Conservation (phyloP, 92 coral and sea anemone genomes). For the Pocillopora grandis region DNA sequence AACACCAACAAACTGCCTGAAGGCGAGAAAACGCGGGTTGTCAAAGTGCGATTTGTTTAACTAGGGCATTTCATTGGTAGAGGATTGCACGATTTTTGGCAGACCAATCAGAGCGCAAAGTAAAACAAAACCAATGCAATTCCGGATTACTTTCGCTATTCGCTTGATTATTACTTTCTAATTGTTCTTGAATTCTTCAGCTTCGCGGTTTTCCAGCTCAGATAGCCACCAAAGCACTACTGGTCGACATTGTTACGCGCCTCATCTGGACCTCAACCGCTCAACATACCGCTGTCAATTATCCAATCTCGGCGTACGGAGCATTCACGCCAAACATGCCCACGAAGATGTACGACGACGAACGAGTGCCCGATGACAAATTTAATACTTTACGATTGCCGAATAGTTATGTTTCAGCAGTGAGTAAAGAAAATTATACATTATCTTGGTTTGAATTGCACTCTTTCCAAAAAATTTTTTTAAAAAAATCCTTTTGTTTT, state of each 20-base stretch:
- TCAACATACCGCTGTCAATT: conserved; percentile 94
- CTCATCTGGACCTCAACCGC: conserved; percentile 89
- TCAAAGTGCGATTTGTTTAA: too few relatives aligned
- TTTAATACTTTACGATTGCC: conserved; percentile 76
- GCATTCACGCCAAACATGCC: conserved; percentile 98
- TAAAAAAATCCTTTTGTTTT: background rate
- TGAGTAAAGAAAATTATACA: conserved; percentile 41
- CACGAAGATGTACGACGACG: conserved; percentile 90
- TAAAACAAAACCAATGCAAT: too few relatives aligned
- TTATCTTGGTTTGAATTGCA: too few relatives aligned
- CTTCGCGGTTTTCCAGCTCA: conserved; percentile 84
- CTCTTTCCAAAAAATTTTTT: background rate
- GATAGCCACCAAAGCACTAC: conserved; percentile 33
- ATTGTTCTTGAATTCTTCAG: conserved; percentile 35
- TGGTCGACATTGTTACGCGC: conserved; percentile 70
- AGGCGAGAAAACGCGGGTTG: too few relatives aligned
- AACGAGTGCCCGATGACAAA: conserved; percentile 63
- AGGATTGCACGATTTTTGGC: too few relatives aligned
- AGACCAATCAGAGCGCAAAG: too few relatives aligned
- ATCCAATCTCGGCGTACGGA: conserved; percentile 92
- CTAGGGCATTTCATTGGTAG: too few relatives aligned
- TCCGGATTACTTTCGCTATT: background rate
- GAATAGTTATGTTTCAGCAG: conserved; percentile 79
- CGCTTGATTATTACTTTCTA: background rate
- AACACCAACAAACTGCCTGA: too few relatives aligned